Percentiles rank a stretch among this genome's conserved stretches.
Conservation (phyloP, 2,888 invertebrate species). For the Lymantria monacha region DNA sequence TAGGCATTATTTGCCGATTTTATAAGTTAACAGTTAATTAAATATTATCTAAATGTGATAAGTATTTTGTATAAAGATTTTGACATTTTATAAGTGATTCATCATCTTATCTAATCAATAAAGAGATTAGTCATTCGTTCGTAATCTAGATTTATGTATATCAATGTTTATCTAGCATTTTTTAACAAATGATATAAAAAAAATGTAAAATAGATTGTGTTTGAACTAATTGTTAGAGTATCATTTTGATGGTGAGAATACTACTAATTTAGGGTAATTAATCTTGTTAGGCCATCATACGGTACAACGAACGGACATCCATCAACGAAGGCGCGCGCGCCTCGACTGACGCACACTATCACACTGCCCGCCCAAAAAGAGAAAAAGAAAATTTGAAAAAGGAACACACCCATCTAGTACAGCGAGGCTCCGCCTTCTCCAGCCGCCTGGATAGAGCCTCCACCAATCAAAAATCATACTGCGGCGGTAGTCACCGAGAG, state of each 20-base stretch:
- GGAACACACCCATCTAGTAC: conserved; percentile 72
- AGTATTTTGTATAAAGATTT: no score
- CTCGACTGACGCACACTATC: conserved; percentile 75
- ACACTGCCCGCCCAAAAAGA: conserved; percentile 76
- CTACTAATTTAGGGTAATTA: conserved; percentile 35
- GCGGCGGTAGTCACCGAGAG: conserved; percentile 50
- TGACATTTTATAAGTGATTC: neutral
- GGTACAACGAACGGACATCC: conserved; percentile 54
- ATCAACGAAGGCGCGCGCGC: conserved; percentile 71
- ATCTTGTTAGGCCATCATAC: conserved; percentile 33
- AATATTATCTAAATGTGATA: no score
- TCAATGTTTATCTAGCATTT: neutral
- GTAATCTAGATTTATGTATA: neutral
- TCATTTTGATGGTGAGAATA: conserved; percentile 30
- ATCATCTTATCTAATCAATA: neutral
- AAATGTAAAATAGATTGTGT: neutral
- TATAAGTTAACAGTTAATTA: no score
- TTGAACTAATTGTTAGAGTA: conserved; percentile 4
- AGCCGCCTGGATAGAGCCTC: conserved; percentile 52
- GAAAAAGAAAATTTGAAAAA: conserved; percentile 80
- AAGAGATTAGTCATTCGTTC: neutral
- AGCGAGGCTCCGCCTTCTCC: conserved; percentile 53
- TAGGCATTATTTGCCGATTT: no score
- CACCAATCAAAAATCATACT: conserved; percentile 46
- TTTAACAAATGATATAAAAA: neutral